phyloP scores from a whole-genome alignment of 2,888 invertebrate genomes.

The Drosophila monieri region DNA sequence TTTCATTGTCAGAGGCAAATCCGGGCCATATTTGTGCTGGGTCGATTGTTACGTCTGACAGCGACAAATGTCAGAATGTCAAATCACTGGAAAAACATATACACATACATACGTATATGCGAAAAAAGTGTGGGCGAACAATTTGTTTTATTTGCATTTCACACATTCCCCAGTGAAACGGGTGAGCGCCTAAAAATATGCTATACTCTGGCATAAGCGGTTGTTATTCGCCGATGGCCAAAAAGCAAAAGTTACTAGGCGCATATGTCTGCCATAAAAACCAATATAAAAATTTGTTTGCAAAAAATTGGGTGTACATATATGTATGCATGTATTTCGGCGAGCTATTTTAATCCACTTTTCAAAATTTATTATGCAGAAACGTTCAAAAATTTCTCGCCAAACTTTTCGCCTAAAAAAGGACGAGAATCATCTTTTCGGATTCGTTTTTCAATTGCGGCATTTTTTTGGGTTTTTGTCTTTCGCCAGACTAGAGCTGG shows the following conservation, averaged over 20 bases:
- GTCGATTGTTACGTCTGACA: constrained; percentile 72
- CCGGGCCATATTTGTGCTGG: constrained; percentile 44
- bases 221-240: constrained; percentile 32
- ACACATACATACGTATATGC: constrained; percentile 1
- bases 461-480: not conserved
- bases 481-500: constrained; percentile 38
- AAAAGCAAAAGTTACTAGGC: constrained; percentile 53
- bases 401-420: constrained; percentile 43
- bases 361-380: constrained; percentile 72
- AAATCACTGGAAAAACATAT: constrained; percentile 50
- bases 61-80: constrained; percentile 73
- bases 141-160: constrained; percentile 46
- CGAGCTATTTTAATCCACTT: constrained; percentile 68
- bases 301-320: constrained; percentile 7
- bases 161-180: constrained; percentile 29
- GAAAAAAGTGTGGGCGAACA: constrained; percentile 22
- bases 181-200: constrained; percentile 60
- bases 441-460: not conserved
- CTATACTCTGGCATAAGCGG: constrained; percentile 31
- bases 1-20: constrained; percentile 54
- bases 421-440: constrained; percentile 13
- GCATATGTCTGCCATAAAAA: not conserved
- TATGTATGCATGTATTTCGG: constrained; percentile 47
- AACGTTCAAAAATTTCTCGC: constrained; percentile 60
- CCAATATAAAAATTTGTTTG: not conserved